Base-by-base conservation (phyloP, 2,888 invertebrate species). In the Dinocampus coccinellae region DNA sequence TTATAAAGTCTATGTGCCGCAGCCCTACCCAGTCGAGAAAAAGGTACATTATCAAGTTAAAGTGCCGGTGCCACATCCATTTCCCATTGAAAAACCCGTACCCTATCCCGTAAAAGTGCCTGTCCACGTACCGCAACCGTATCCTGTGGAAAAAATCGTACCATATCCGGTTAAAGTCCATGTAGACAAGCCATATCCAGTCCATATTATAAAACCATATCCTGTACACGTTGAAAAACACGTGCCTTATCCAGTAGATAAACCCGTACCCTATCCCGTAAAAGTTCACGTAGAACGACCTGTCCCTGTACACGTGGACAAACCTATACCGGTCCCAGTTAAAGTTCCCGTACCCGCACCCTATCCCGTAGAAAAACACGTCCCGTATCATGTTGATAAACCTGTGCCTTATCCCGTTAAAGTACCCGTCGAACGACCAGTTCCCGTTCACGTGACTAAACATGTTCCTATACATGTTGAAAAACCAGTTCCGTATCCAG, bases 271-370 rank as follows among this genome's bases (percentile, higher is more conserved):
- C 0, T 84, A 84, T 26, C 85, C 86, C 0, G 85, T 84, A 11
- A 86, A 86, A 76, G 85, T 86, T 2, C 83, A 82, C 52, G 85
- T 87, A 0, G 85, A 93, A 58, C 90, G 92, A 81, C 94, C 92
- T 53, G 90, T 93, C 4, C 93, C 93, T 7, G 92, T 93, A 16
- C 92, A 93, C 74, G 94, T 95, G 1, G 94, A 94, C 75, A 94
- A 94, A 84, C 93, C 92, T 47, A 93, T 94, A 76, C 95, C 95
- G 33, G 92, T 92, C 79, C 90, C 90, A 62, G 93, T 95, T 6
- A 94, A 94, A 70, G 80, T 84, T 47, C 83, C 77, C 0, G 83
- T 84, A 24, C 86, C 88, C 0, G 85, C 81, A 9, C 84, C 83
- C 2, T 84, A 82, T 66, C 85, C 82, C 0, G 84, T 88, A 2